Evolutionary conservation across 1,140 invertebrate genomes (phyloP).

Genomic region (Zaprionus ornatus): DNA sequence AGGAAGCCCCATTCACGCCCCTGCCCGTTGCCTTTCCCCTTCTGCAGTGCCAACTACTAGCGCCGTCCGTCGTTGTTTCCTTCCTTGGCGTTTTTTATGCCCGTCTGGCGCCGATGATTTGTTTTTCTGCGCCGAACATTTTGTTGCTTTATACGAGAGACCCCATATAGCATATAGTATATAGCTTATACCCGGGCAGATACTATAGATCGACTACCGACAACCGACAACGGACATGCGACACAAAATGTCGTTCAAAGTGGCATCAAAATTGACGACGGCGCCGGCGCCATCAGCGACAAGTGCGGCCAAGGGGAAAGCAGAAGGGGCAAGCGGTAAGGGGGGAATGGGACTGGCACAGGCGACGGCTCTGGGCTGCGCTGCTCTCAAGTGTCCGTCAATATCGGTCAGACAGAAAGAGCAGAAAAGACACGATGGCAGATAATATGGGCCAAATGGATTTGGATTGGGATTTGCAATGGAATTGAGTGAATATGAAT

Average conservation of each 20-base stretch:
- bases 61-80: slow-evolving; percentile 19
- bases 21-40: not conserved
- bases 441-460: slow-evolving; percentile 12
- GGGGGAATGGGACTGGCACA: not conserved
- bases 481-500: not conserved
- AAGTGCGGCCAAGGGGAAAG: slow-evolving; percentile 21
- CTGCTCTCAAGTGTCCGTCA: slow-evolving; percentile 3
- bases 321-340: not conserved
- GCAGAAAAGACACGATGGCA: not conserved
- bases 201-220: slow-evolving; percentile 29
- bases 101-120: slow-evolving; percentile 68
- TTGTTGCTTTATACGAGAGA: not conserved
- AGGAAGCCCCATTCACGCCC: not conserved
- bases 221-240: slow-evolving; percentile 8
- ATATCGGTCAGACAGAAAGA: not conserved
- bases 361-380: not conserved
- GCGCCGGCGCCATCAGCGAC: slow-evolving; percentile 58
- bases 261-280: slow-evolving; percentile 59
- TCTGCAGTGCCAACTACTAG: not conserved
- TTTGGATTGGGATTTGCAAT: slow-evolving; percentile 11
- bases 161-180: slow-evolving; percentile 2
- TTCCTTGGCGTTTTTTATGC: slow-evolving; percentile 55
- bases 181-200: not conserved
- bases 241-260: slow-evolving; percentile 50
- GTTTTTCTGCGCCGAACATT: slow-evolving; percentile 15